Evolutionary conservation across 53 echinoderm and acorn worm genomes (phyloP).

Genomic region (Pentamera pediparva): DNA sequence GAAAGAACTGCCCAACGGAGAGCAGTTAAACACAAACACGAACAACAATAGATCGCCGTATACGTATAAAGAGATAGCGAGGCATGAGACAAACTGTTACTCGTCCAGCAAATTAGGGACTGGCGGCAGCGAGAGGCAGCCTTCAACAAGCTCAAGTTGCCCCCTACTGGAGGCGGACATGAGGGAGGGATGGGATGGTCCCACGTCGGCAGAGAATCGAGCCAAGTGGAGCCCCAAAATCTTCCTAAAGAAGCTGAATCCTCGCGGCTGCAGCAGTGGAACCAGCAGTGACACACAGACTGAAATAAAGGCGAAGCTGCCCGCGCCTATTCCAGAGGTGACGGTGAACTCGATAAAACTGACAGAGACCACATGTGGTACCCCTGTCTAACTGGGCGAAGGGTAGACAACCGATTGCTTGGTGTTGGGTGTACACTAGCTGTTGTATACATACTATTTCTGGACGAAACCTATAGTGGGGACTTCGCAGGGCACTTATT

Average conservation of each 20-base stretch:
- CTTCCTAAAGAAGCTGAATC: slow-evolving; percentile 39
- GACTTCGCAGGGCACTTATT: too few species aligned
- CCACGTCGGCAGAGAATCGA: slow-evolving; percentile 12
- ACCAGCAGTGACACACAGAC: too few species aligned
- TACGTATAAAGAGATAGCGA: neutral
- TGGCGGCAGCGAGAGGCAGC: neutral
- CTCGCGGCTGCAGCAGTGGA: slow-evolving; percentile 33
- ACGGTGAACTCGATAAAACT: slow-evolving; percentile 24
- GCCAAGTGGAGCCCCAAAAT: slow-evolving; percentile 56
- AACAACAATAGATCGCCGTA: slow-evolving; percentile 13
- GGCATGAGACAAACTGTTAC: neutral
- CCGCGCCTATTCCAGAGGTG: slow-evolving; percentile 14
- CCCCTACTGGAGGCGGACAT: slow-evolving; percentile 1
- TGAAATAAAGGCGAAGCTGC: neutral
- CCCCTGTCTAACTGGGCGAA: slow-evolving; percentile 27
- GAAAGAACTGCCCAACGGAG: neutral
- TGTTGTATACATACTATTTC: too few species aligned
- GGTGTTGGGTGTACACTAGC: too few species aligned
- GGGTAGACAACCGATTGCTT: too few species aligned
- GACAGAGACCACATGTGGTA: slow-evolving; percentile 21
- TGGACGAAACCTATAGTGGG: too few species aligned
- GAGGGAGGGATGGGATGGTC: too few species aligned
- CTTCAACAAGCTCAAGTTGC: slow-evolving; percentile 25
- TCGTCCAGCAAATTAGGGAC: neutral
- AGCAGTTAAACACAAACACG: neutral